Evolutionary conservation across 2,888 invertebrate species (phyloP), one percentile per base, ranked within the genome.

Genomic region (Dynastes hyllus): DNA sequence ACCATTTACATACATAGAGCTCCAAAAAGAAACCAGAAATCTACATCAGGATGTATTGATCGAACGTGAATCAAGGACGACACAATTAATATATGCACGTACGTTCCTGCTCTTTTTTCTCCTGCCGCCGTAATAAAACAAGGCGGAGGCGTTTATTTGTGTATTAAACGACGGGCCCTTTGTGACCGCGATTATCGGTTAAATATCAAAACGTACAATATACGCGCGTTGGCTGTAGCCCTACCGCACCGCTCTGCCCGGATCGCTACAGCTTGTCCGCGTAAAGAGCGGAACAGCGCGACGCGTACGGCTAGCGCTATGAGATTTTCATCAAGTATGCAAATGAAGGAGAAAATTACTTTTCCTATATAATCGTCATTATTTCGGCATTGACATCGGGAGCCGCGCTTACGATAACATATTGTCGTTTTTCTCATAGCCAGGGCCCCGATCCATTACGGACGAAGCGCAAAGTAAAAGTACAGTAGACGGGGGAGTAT

Each of bases 281-380:
- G 45, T 45, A 79, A 67, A 80, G 45, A 45, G 78, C 50, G 81
- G 76, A 76, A 76, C 69, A 53, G 70, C 63, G 55, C 77, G 73
- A 50, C 58, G 80, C 70, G 50, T 78, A 63, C 80, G 71, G 79
- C 79, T 69, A 53, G 55, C 77, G 84, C 88, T 87, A 89, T 88
- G 89, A 86, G 88, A 89, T 88, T 89, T 89, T 89, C 89, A 89
- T 89, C 88, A 89, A 89, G 88, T 88, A 89, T 89, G 89, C 88
- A 89, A 89, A 89, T 89, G 88, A 89, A 86, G 88, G 88, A 86
- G 89, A 89, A 89, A 89, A 89, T 89, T 88, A 89, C 89, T 89
- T 89, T 89, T 89, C 89, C 89, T 88, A 89, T 89, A 89, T 89
- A 89, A 89, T 89, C 88, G 89, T 89, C 89, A 89, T 89, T 89